Conservation (phyloP, 2,888 invertebrate genomes). For the Pristionchus arcanus region DNA sequence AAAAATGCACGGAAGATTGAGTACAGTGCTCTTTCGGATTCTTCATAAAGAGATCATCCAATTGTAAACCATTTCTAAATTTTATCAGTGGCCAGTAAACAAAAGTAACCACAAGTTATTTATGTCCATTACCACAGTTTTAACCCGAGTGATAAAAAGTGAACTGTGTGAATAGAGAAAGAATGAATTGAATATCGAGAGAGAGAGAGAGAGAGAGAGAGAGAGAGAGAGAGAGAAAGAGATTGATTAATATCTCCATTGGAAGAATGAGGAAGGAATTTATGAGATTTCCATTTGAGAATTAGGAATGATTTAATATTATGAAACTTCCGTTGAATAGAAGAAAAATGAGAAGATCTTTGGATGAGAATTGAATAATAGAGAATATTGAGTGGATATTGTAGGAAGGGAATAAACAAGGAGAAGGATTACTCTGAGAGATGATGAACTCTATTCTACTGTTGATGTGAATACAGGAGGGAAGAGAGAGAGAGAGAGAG, state of each 20-base stretch:
- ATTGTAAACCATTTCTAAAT: constrained; percentile 13
- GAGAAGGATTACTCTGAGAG: neutral
- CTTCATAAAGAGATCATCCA: neutral
- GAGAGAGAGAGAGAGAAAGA: neutral
- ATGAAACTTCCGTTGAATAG: neutral
- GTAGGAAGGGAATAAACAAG: neutral
- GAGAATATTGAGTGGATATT: neutral
- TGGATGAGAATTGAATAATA: neutral
- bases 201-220: constrained; percentile 7
- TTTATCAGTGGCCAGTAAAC: too few relatives aligned
- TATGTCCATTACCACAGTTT: neutral
- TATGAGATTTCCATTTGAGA: too few relatives aligned
- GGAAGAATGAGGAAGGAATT: too few relatives aligned
- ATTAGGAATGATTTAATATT: neutral
- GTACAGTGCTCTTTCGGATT: neutral
- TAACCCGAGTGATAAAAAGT: neutral
- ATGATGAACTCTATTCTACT: constrained; percentile 21
- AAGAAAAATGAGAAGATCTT: neutral
- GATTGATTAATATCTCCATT: neutral
- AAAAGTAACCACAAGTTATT: too few relatives aligned
- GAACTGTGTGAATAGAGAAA: neutral
- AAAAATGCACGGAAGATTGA: neutral
- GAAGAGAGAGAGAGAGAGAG: too few relatives aligned
- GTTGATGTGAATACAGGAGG: neutral
- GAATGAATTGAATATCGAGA: neutral